phyloP scores from a whole-genome alignment of 92 coral and sea anemone species.

The Phenganax marumi region DNA sequence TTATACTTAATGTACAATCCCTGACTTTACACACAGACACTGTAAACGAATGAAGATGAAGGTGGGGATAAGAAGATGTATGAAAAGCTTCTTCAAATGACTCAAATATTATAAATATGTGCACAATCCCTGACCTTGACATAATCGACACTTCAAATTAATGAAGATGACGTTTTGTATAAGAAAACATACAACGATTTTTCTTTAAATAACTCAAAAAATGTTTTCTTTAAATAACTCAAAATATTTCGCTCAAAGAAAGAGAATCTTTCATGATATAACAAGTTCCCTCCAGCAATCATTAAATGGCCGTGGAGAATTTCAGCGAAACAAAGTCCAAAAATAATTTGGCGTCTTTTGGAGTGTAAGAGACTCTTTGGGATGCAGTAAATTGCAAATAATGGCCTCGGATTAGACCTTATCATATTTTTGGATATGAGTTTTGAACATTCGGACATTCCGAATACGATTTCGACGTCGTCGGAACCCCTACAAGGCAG shows the following conservation, averaged over 20 bases:
- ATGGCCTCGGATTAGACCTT: background rate
- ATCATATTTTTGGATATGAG: background rate
- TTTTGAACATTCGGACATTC: background rate
- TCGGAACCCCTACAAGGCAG: too few relatives aligned
- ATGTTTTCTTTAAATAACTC: background rate
- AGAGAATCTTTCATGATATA: background rate
- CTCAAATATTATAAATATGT: background rate
- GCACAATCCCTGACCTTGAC: too few relatives aligned
- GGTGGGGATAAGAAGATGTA: background rate
- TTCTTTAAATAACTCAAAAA: background rate
- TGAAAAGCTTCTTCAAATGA: background rate
- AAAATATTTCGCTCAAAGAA: background rate
- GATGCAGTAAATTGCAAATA: background rate
- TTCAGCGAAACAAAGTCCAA: background rate
- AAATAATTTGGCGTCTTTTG: background rate
- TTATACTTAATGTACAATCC: background rate
- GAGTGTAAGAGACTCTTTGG: background rate
- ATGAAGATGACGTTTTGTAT: too few relatives aligned
- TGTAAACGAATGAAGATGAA: background rate
- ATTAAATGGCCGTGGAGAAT: background rate
- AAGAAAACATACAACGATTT: too few relatives aligned
- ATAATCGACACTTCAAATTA: too few relatives aligned
- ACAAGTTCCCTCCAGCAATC: background rate
- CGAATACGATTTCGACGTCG: too few relatives aligned
- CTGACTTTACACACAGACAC: background rate